A percentile compares a stretch with the other conserved stretches of the same genome.
Conservation (phyloP, 2,797 vertebrate genomes). For the Gymnothorax javanicus region DNA sequence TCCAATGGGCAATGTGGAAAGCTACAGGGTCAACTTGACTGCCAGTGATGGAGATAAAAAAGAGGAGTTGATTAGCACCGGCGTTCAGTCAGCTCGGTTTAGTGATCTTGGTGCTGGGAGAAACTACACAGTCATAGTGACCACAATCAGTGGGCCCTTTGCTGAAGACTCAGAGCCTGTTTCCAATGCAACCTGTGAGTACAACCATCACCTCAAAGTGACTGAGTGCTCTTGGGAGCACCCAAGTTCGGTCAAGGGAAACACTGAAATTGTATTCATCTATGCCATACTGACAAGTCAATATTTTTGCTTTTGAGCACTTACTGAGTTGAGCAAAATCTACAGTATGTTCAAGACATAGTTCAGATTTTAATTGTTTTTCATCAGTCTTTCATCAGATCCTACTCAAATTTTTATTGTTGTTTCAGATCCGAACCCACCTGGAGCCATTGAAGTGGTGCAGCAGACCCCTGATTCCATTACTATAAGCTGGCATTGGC, state of each 20-base stretch:
- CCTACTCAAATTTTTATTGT: not conserved
- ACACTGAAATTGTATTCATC: no score
- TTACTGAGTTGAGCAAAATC: not conserved
- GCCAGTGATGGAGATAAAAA: accelerated
- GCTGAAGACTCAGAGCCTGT: accelerated
- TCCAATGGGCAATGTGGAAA: slow-evolving; percentile 42
- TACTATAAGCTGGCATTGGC: slow-evolving; percentile 25
- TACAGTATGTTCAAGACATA: not conserved
- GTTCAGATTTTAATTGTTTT: slow-evolving; percentile 40
- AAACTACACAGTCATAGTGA: slow-evolving; percentile 50
- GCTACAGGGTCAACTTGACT: not conserved
- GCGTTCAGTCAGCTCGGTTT: slow-evolving; percentile 17
- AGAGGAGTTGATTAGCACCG: not conserved
- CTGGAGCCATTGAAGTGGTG: slow-evolving; percentile 1
- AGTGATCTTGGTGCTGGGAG: slow-evolving; percentile 49
- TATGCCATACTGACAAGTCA: not conserved
- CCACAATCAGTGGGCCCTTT: slow-evolving; percentile 47
- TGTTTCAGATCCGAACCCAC: slow-evolving; percentile 29
- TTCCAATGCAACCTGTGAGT: slow-evolving; percentile 68
- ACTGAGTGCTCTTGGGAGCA: slow-evolving; percentile 43
- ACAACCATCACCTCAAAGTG: not conserved
- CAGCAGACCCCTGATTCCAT: slow-evolving; percentile 19
- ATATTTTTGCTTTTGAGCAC: slow-evolving; percentile 1
- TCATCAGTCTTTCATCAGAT: slow-evolving; percentile 45
- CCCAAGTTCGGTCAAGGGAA: no score